phyloP scores from a whole-genome alignment of 2,888 invertebrate genomes.

The Spisula solida region DNA sequence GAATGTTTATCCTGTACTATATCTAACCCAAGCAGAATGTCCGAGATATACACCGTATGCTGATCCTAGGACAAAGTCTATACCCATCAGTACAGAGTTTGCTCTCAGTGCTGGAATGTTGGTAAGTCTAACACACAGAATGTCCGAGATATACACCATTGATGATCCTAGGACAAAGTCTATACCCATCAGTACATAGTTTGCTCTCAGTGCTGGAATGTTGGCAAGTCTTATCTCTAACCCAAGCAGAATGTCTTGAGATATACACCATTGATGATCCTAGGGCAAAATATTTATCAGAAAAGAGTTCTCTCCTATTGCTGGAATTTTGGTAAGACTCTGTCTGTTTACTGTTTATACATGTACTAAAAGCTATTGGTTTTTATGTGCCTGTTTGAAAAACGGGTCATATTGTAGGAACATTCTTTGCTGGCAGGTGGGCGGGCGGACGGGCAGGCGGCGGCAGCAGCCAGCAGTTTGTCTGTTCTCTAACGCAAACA shows the following conservation, averaged over 20 bases:
- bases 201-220: conserved; percentile 93
- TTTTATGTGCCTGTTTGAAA: too few relatives aligned
- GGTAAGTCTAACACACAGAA: conserved; percentile 92
- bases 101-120: conserved; percentile 94
- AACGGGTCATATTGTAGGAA: too few relatives aligned
- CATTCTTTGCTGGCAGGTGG: too few relatives aligned
- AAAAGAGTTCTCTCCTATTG: conserved; percentile 93
- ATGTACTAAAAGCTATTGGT: not conserved
- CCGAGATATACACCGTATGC: conserved; percentile 93
- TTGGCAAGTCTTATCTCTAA: conserved; percentile 89
- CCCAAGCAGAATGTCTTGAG: conserved; percentile 90
- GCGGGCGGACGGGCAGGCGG: too few relatives aligned
- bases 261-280: conserved; percentile 94
- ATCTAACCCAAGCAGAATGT: conserved; percentile 94
- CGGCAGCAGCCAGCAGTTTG: too few relatives aligned
- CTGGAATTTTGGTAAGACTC: conserved; percentile 92
- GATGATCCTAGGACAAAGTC: conserved; percentile 94
- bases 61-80: conserved; percentile 94
- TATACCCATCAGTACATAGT: conserved; percentile 94
- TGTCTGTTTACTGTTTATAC: too few relatives aligned
- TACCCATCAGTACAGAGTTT: conserved; percentile 94
- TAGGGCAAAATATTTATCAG: conserved; percentile 94
- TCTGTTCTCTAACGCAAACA: too few relatives aligned
- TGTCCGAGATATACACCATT: conserved; percentile 92
- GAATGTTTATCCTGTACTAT: conserved; percentile 98